phyloP scores from a whole-genome alignment of 2,113 vertebrate species.

The Sphaerodactylus townsendi region DNA sequence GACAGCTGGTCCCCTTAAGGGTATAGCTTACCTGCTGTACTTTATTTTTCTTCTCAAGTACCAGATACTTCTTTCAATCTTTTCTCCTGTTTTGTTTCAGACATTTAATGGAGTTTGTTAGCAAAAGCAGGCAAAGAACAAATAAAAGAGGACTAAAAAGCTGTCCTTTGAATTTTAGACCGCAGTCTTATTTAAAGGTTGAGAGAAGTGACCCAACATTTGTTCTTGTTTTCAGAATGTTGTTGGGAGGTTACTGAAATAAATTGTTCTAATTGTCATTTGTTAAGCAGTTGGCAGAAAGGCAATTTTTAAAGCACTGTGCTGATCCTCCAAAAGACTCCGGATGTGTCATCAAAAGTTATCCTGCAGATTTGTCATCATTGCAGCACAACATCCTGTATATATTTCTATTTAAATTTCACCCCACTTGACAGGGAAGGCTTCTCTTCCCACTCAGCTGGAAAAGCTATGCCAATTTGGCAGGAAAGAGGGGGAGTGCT shows the following conservation, averaged over 20 bases:
- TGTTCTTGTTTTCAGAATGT: constrained; percentile 19
- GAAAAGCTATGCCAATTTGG: neutral
- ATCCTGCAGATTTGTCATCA: neutral
- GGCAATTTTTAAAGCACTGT: neutral
- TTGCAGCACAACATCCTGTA: constrained; percentile 3
- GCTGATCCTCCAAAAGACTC: neutral
- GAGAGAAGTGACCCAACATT: constrained; percentile 7
- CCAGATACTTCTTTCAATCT: constrained; percentile 25
- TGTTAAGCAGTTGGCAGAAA: constrained; percentile 6
- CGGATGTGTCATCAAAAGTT: constrained; percentile 8
- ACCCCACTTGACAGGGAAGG: constrained; percentile 9
- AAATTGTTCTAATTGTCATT: constrained; percentile 7
- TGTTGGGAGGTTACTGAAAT: constrained; percentile 8
- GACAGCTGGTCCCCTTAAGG: constrained; percentile 47
- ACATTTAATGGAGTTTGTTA: neutral
- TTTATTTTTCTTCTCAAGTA: constrained; percentile 13
- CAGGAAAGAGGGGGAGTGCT: neutral
- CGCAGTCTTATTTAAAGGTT: constrained; percentile 20
- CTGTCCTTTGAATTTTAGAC: neutral
- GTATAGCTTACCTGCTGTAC: constrained; percentile 48
- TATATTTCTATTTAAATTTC: neutral
- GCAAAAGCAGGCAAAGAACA: constrained; percentile 31
- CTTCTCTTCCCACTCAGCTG: neutral
- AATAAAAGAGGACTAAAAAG: neutral
- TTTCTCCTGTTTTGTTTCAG: constrained; percentile 35